Evolutionary conservation across 2,113 vertebrate species (phyloP).

Genomic region (Corvus cornix): DNA sequence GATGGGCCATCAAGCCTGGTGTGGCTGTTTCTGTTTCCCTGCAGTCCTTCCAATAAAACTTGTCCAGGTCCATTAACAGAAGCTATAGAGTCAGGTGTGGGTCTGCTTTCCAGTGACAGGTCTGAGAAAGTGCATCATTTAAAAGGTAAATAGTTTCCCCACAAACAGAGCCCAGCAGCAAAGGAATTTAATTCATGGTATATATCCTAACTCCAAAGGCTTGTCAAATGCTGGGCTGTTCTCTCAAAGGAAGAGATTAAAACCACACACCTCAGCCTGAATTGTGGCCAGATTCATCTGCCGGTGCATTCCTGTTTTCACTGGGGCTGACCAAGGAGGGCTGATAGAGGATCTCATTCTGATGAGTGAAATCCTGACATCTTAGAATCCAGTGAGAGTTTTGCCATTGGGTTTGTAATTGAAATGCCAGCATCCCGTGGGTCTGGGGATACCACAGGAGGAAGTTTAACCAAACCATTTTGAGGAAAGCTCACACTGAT

Average conservation of each 20-base stretch:
- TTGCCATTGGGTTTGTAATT: not conserved
- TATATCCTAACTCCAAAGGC: not conserved
- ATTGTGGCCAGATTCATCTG: not conserved
- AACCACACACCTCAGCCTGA: not conserved
- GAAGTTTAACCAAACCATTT: not conserved
- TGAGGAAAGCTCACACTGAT: not conserved
- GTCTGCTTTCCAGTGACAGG: constrained; percentile 3
- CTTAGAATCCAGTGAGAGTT: not conserved
- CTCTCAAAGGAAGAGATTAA: not conserved
- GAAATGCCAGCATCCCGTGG: not conserved
- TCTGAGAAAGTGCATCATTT: constrained; percentile 30
- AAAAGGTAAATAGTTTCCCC: constrained; percentile 33
- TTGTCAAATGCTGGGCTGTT: not conserved
- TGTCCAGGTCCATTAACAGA: not conserved
- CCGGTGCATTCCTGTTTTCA: not conserved
- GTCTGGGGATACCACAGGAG: not conserved
- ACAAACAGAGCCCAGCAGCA: not conserved
- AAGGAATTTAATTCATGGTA: constrained; percentile 7
- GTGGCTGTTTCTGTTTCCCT: not conserved
- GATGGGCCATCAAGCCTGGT: not conserved
- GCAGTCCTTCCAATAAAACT: not conserved
- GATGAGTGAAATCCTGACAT: not conserved
- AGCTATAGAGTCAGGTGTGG: not conserved
- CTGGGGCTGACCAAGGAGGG: not conserved
- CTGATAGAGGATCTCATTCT: not conserved